Conservation (phyloP, 2,113 vertebrate genomes). For the Poeciliopsis turrubarensis region DNA sequence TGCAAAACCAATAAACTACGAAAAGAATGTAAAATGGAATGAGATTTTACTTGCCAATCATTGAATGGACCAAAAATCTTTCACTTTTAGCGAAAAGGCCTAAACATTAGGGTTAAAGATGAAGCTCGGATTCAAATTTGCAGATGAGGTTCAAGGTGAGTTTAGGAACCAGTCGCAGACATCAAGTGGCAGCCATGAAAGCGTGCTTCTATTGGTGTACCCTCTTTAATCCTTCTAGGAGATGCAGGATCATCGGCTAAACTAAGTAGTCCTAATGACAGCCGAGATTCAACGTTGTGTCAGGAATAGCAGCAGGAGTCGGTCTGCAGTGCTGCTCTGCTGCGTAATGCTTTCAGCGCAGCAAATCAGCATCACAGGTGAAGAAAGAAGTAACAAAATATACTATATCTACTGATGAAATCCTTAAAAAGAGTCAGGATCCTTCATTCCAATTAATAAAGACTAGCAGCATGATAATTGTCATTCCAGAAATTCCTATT, state of each 20-base stretch:
- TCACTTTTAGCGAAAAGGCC: background rate
- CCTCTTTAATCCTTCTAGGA: slow-evolving; percentile 57
- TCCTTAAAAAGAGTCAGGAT: background rate
- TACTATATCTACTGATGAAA: background rate
- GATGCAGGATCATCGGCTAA: slow-evolving; percentile 58
- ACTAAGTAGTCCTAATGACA: slow-evolving; percentile 53
- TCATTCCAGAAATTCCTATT: background rate
- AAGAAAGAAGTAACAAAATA: background rate
- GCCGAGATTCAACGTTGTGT: slow-evolving; percentile 18
- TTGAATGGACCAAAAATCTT: background rate
- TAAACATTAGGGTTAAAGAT: slow-evolving; percentile 25
- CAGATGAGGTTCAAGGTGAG: background rate
- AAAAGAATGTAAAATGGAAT: slow-evolving; percentile 30
- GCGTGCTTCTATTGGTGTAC: slow-evolving; percentile 20
- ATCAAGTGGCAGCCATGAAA: slow-evolving; percentile 10
- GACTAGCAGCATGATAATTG: background rate
- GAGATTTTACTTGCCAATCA: slow-evolving; percentile 22
- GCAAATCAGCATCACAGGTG: background rate
- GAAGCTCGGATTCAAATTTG: background rate
- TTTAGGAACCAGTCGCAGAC: slow-evolving; percentile 11
- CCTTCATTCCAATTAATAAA: background rate
- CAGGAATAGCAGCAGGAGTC: slow-evolving; percentile 37
- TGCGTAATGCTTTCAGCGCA: background rate
- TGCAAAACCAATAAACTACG: slow-evolving; percentile 13
- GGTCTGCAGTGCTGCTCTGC: slow-evolving; percentile 7